phyloP scores from a whole-genome alignment of 2,888 invertebrate genomes.

The Branchipolynoe longqiensis region DNA sequence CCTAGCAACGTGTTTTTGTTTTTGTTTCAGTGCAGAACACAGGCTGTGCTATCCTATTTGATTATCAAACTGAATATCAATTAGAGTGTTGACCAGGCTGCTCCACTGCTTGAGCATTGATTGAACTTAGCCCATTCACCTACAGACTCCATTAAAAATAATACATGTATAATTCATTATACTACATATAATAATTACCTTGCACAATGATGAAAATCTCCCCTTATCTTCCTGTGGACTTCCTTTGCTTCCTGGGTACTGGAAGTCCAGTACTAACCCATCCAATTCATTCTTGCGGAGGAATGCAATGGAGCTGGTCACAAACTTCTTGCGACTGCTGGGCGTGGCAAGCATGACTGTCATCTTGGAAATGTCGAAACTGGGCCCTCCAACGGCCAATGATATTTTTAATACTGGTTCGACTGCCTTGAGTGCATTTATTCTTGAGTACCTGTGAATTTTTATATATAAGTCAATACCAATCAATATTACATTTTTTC shows the following conservation, averaged over 20 bases:
- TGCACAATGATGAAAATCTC: neutral
- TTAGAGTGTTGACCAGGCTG: too few species aligned
- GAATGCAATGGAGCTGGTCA: constrained; percentile 4
- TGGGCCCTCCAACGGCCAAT: neutral
- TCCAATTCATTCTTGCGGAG: neutral
- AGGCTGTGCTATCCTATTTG: too few species aligned
- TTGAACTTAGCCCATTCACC: too few species aligned
- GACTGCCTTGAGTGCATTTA: neutral
- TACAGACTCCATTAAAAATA: too few species aligned
- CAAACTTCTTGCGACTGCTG: neutral
- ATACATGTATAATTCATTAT: neutral
- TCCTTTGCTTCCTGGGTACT: neutral
- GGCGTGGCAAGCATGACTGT: neutral
- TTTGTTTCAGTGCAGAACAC: too few species aligned
- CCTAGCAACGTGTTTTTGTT: too few species aligned
- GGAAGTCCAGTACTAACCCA: neutral
- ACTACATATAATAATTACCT: neutral
- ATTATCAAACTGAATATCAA: too few species aligned
- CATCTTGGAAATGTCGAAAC: neutral
- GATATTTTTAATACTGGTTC: neutral
- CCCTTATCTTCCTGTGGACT: constrained; percentile 14
- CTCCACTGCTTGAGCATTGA: too few species aligned
- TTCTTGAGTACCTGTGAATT: neutral
- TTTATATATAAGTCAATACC: too few species aligned
- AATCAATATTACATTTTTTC: too few species aligned